Base-by-base conservation (phyloP, 2,797 vertebrate genomes). In the Sus cebifrons region DNA sequence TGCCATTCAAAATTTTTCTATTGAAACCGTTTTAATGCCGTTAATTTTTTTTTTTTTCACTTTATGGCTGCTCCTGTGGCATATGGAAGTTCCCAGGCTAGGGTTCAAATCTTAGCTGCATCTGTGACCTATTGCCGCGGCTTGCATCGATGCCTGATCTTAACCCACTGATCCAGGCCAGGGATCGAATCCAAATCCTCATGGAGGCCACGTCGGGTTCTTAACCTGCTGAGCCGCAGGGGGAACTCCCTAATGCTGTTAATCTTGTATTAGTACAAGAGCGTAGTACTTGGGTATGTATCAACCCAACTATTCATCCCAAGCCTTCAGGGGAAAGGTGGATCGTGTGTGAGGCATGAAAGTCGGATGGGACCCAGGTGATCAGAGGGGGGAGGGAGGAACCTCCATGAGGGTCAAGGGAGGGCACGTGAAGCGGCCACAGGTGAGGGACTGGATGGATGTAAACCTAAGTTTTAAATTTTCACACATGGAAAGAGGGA, bases 11-110 rank as follows among this genome's bases (percentile, higher is more conserved):
- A 70, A 5, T 56, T 77, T 79, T 79, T 84, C 54, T 44, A 36
- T 44, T 84, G 32, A 75, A 87, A 79, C 93, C 65, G 68, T 90
- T 91, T 86, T 52, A 88, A 94, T 67, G 14, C 3, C n/a, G 10
- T 87, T 60, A 86, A 25, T 77, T 27, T 14, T 77, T 49, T 44
- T 44, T 5, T 49, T 49, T 10, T 10, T 10, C 44, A 49, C 44
- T 49, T 49, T 49, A 6, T 49, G 44, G 44, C 44, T 49, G 44
- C 44, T 5, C 44, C 44, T 49, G 44, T 10, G 44, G 44, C 44
- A 49, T 49, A 49, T 10, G 44, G 44, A 49, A 49, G 44, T 49
- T 49, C 44, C 44, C 44, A 49, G 44, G 44, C 44, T 49, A 49
- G 44, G 44, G 44, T 49, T 49, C 6, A 5, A 49, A 49, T 49